Conservation (phyloP, 2,888 invertebrate species). For the Chrysomela aeneicollis region DNA sequence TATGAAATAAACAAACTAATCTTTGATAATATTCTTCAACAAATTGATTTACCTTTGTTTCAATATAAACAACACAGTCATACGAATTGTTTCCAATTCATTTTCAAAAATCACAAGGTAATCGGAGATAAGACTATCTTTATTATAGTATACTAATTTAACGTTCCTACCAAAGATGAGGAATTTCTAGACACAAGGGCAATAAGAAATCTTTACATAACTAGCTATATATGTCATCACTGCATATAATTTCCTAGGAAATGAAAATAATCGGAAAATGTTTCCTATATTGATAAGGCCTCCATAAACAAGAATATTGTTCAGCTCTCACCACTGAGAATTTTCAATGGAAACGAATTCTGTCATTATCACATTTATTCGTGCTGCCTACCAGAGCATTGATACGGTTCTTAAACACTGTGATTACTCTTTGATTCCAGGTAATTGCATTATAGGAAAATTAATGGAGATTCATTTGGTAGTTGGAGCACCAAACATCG, state of each 20-base stretch:
- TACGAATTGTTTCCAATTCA: too few relatives aligned
- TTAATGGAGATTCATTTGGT: neutral
- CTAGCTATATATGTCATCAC: too few relatives aligned
- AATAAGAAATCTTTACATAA: too few relatives aligned
- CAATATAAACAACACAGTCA: too few relatives aligned
- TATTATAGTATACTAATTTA: too few relatives aligned
- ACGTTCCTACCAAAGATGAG: too few relatives aligned
- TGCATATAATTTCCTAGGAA: neutral
- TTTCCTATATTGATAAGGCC: constrained; percentile 1
- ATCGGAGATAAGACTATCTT: too few relatives aligned
- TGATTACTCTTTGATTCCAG: neutral
- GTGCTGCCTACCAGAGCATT: constrained; percentile 15
- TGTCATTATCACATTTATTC: constrained; percentile 22
- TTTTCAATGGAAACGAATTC: neutral
- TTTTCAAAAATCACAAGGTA: too few relatives aligned
- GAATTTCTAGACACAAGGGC: too few relatives aligned
- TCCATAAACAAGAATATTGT: neutral
- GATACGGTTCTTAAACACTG: constrained; percentile 12
- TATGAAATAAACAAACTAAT: too few relatives aligned
- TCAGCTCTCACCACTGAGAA: neutral
- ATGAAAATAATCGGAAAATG: neutral
- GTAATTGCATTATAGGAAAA: neutral
- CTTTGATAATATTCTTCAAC: too few relatives aligned
- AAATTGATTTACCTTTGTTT: too few relatives aligned
- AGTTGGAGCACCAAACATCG: neutral